These are phyloP conservation scores for Malachius bipustulatus DNA, from an alignment of 2,888 invertebrate genomes.

Conservation along the genomic window DNA sequence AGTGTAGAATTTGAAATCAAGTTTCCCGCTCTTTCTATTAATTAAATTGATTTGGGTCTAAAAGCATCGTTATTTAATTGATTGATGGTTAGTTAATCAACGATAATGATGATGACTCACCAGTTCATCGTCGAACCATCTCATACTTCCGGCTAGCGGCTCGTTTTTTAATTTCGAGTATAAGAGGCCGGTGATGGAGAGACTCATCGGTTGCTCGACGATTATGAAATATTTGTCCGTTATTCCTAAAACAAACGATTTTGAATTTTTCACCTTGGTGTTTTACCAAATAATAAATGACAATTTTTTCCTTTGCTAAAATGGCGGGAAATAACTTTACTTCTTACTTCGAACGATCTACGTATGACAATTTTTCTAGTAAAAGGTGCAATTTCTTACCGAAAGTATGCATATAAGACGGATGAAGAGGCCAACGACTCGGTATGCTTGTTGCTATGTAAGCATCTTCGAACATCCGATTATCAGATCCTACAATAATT, in stretches of 20 bases:
- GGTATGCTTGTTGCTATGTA: slow-evolving; percentile 58
- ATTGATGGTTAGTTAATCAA: no score
- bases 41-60: slow-evolving; percentile 45
- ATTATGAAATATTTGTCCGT: slow-evolving; percentile 80
- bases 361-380: no score
- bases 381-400: slow-evolving; percentile 31
- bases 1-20: slow-evolving; percentile 44
- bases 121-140: slow-evolving; percentile 63
- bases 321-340: background rate
- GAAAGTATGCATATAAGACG: slow-evolving; percentile 89
- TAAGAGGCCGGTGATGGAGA: slow-evolving; percentile 52
- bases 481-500: slow-evolving; percentile 10
- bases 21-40: slow-evolving; percentile 43
- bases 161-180: slow-evolving; percentile 50
- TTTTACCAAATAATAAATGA: no score
- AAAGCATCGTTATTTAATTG: no score
- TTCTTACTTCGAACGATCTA: no score
- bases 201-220: slow-evolving; percentile 76
- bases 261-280: no score
- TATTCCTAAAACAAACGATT: slow-evolving; percentile 43
- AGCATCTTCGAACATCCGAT: slow-evolving; percentile 52
- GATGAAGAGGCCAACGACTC: slow-evolving; percentile 67
- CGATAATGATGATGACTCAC: slow-evolving; percentile 33
- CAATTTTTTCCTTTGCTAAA: no score
- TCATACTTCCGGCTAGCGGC: slow-evolving; percentile 54